Conservation (phyloP, 2,113 vertebrate species). For the Eonycteris spelaea region DNA sequence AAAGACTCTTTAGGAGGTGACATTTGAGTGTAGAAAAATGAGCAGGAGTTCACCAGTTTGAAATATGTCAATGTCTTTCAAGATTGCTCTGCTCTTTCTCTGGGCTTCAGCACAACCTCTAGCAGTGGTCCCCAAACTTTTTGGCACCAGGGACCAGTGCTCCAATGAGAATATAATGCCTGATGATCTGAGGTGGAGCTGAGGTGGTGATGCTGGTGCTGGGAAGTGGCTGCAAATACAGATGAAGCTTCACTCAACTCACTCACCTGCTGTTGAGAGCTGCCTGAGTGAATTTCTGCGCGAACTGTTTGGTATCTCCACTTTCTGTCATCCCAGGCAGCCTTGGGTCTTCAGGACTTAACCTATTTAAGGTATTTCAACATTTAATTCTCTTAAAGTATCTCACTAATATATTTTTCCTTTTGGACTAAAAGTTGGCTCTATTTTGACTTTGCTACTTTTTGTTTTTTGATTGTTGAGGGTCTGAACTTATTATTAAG, state of each 20-base stretch:
- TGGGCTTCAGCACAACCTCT: neutral
- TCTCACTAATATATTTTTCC: neutral
- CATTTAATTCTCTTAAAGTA: neutral
- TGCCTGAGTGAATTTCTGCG: neutral
- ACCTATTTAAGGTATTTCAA: neutral
- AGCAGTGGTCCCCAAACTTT: too few species aligned
- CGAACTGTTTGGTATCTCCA: neutral
- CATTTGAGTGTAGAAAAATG: neutral
- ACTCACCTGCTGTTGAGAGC: neutral
- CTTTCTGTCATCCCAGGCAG: neutral
- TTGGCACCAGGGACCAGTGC: too few species aligned
- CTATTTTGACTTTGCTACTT: neutral
- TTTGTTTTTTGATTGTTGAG: neutral
- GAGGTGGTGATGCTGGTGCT: too few species aligned
- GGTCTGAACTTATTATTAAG: neutral
- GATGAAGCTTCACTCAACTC: too few species aligned
- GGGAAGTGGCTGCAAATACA: too few species aligned
- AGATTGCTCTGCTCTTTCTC: neutral
- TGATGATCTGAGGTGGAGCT: too few species aligned
- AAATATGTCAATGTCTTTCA: neutral
- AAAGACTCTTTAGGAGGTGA: neutral
- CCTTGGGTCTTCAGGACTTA: neutral
- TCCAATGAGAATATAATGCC: too few species aligned
- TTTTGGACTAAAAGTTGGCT: neutral
- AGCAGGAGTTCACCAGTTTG: neutral